Base-by-base conservation (phyloP, 2,888 invertebrate species). In the Nomada hirtipes region DNA sequence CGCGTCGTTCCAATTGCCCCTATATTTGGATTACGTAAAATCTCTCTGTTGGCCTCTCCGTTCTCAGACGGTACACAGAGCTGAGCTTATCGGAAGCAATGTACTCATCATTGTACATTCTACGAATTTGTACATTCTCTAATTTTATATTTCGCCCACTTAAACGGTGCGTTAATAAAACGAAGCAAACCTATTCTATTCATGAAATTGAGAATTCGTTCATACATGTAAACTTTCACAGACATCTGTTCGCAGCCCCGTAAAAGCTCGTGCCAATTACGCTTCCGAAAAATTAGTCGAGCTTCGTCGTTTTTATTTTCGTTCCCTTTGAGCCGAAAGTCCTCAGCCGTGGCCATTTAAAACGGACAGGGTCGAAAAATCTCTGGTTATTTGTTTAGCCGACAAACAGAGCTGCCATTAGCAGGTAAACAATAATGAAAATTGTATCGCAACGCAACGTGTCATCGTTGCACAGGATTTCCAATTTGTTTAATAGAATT, bases 21-120 rank as follows among this genome's bases (percentile, higher is more conserved):
- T 79, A 79, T 79, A 79, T 80, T 80, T 52, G 80, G 73, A 80
- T 79, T 73, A 79, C 80, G 80, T 73, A 72, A 80, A 79, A 72
- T 79, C 80, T 67, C 80, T 72, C 79, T 79, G 79, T 79, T 63
- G 72, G 70, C 61, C 61, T 72, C 29, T 13, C 61, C 4, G 55
- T 67, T 72, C 68, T 65, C 61, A 42, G 42, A 20, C 65, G 60
- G 53, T 55, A 47, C 65, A 65, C 29, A 20, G 60, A 50, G 61
- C 65, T 50, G 60, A 47, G 72, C 67, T 79, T 79, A 79, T 80
- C 73, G 36, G 67, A 55, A 79, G 80, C 72, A 79, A 80, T 42
- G 29, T 67, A 42, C 50, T 53, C 36, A 26, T 4, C 44, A 36
- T 29, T 29, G 7, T 29, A 60, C 29, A 18, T 18, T 36, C 36